Base-by-base conservation (phyloP, 2,797 vertebrate genomes). In the Stomatorhinus walkeri region DNA sequence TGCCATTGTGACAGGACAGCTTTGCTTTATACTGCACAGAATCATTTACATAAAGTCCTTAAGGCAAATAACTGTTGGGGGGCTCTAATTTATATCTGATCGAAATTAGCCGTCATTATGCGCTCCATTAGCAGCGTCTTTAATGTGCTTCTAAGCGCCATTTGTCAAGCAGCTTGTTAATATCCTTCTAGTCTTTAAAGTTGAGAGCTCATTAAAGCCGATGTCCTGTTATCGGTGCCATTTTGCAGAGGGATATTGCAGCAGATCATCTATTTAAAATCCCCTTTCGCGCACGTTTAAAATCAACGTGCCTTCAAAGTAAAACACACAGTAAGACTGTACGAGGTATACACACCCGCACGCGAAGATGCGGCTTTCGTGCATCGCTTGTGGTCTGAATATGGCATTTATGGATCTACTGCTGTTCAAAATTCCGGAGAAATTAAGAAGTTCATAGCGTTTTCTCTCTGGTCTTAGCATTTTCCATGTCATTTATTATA, bases 151-250 rank as follows among this genome's bases (percentile, higher is more conserved):
- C 98, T 99, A 98, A 98, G 98, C 97, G 97, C 98, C 98, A 99
- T 99, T 99, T 99, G 98, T 99, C 98, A 99, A 99, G 98, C 97
- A 97, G 98, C 98, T 99, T 99, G 98, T 99, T 99, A 99, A 99
- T 99, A 99, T 99, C 98, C 97, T 99, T 99, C 98, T 98, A 99
- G 97, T 99, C 98, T 99, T 99, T 99, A 99, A 99, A 99, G 97
- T 99, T 98, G 98, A 98, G 97, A 98, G 98, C 98, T 99, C 98
- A 99, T 99, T 99, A 99, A 98, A 97, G 96, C 97, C 95, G 94
- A 96, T 95, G 95, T 97, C 95, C 96, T 94, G 95, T 97, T 98
- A 97, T 96, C 59, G 96, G 97, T 97, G 97, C 97, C 96, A 96
- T 98, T 98, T 97, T 93, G 97, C 95, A 96, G 95, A 95, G 93